phyloP scores from a whole-genome alignment of 2,797 vertebrate species.

The Graptemys geographica region DNA sequence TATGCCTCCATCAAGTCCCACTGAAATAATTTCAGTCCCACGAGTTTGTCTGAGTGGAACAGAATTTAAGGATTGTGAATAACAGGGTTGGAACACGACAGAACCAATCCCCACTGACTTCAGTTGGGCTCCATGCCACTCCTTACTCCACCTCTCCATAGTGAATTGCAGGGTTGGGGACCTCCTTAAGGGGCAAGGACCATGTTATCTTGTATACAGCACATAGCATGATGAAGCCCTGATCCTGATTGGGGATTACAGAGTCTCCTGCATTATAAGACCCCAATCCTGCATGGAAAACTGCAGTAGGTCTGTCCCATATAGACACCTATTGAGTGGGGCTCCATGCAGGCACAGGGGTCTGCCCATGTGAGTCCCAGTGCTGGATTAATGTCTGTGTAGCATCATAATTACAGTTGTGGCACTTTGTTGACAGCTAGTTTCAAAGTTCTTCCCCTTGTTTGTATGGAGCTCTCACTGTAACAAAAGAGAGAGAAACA shows the following conservation, averaged over 20 bases:
- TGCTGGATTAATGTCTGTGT: not conserved
- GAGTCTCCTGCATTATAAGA: not conserved
- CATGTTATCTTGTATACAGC: not conserved
- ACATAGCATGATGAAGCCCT: not conserved
- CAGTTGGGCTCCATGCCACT: not conserved
- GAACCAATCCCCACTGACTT: not conserved
- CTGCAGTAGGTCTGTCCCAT: not conserved
- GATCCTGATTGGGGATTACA: not conserved
- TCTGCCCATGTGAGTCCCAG: too few relatives aligned
- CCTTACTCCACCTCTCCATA: not conserved
- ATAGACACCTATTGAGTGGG: not conserved
- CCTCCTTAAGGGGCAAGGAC: not conserved
- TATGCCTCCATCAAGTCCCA: not conserved
- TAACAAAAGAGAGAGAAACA: not conserved
- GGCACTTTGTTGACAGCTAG: not conserved
- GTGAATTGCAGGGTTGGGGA: not conserved
- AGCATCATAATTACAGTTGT: not conserved
- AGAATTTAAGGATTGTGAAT: not conserved
- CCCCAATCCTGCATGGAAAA: not conserved
- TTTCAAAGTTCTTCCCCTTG: not conserved
- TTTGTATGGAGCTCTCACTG: not conserved
- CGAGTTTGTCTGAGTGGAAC: not conserved
- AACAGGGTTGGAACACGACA: not conserved
- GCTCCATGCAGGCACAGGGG: not conserved
- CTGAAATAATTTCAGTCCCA: not conserved